Conservation (phyloP, 2,797 vertebrate genomes). For the Cuniculus paca region DNA sequence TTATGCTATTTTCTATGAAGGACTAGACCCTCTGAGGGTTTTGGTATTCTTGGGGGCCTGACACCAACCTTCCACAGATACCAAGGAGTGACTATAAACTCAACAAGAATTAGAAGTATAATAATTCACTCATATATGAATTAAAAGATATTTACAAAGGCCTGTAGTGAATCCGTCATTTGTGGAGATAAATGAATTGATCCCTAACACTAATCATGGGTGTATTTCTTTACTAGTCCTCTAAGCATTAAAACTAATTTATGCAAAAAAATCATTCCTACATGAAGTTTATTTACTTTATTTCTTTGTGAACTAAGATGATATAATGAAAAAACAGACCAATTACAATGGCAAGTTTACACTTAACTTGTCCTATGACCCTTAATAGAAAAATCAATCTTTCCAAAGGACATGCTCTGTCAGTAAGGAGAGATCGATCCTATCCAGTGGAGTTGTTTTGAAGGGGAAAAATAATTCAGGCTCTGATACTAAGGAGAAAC, state of each 20-base stretch:
- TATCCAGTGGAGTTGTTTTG: not conserved
- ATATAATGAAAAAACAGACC: not conserved
- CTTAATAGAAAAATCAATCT: not conserved
- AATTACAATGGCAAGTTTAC: not conserved
- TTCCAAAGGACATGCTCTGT: not conserved
- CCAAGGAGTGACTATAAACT: not conserved
- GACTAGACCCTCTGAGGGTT: not conserved
- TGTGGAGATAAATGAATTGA: not conserved
- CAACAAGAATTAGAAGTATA: not conserved
- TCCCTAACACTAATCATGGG: too few relatives aligned
- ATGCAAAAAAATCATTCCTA: not conserved
- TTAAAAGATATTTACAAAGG: conserved; percentile 10
- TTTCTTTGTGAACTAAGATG: not conserved
- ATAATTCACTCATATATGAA: not conserved
- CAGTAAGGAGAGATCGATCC: not conserved
- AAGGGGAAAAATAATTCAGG: not conserved
- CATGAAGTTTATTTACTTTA: conserved; percentile 24
- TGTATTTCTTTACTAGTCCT: not conserved
- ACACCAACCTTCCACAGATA: not conserved
- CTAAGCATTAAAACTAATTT: conserved; percentile 16
- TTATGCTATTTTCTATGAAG: not conserved
- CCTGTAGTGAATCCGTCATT: not conserved
- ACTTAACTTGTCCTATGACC: not conserved
- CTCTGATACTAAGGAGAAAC: not conserved
- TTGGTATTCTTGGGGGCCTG: not conserved